Conservation (phyloP, 2,888 invertebrate species). For the Phytoseiulus persimilis region DNA sequence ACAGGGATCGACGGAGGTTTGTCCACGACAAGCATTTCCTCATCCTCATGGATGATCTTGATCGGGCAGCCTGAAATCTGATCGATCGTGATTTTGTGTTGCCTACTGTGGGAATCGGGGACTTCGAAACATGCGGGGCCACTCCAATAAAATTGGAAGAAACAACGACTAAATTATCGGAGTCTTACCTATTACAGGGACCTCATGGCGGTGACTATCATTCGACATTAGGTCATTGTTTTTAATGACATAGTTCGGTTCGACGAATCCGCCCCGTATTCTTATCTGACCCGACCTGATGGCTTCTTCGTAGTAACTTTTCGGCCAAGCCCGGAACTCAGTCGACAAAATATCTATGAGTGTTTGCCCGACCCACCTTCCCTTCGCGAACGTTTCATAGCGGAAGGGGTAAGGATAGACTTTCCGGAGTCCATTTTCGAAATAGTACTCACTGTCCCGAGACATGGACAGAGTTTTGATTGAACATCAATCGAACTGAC, state of each 20-base stretch:
- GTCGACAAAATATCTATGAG: constrained; percentile 83
- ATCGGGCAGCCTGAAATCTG: constrained; percentile 60
- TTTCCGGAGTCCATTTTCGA: constrained; percentile 87
- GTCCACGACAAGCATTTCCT: constrained; percentile 98
- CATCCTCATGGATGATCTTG: constrained; percentile 93
- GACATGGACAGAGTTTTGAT: neutral
- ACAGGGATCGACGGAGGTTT: constrained; percentile 99
- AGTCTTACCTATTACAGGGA: constrained; percentile 81
- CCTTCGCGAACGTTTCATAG: constrained; percentile 90
- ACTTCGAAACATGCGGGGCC: neutral
- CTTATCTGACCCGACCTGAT: constrained; percentile 43
- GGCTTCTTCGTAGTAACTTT: constrained; percentile 54
- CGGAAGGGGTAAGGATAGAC: constrained; percentile 95
- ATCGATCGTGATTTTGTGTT: too few species aligned
- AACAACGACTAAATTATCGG: too few species aligned
- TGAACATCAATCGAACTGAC: too few species aligned
- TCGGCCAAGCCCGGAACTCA: constrained; percentile 85
- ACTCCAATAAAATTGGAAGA: neutral
- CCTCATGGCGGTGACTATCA: constrained; percentile 96
- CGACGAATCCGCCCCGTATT: constrained; percentile 60
- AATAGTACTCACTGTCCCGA: constrained; percentile 78
- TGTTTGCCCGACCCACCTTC: constrained; percentile 87
- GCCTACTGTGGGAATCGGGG: neutral
- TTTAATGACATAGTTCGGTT: constrained; percentile 79
- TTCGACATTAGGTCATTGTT: constrained; percentile 88